These are phyloP conservation scores for Hycleus cichorii DNA, from an alignment of 1,140 invertebrate species.

Conservation along the genomic window DNA sequence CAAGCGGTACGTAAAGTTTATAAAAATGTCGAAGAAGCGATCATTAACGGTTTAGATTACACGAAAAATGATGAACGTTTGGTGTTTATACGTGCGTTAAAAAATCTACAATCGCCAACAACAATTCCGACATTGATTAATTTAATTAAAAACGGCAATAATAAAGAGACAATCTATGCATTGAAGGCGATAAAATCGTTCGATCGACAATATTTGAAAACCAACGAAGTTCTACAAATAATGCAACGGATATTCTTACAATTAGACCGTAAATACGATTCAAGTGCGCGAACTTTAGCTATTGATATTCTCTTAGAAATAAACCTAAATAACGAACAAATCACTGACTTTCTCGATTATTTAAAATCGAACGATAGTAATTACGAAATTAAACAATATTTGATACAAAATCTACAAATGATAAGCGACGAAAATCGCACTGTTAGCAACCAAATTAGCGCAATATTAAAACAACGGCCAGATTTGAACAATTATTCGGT, in stretches of 20 bases:
- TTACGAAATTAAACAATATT: slow-evolving; percentile 61
- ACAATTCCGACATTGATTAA: slow-evolving; percentile 53
- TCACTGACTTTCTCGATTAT: slow-evolving; percentile 50
- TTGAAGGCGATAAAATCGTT: slow-evolving; percentile 58
- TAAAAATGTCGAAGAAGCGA: slow-evolving; percentile 41
- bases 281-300: slow-evolving; percentile 62
- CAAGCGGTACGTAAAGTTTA: slow-evolving; percentile 11
- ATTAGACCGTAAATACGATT: slow-evolving; percentile 54
- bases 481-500: slow-evolving; percentile 60
- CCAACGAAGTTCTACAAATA: too few relatives aligned
- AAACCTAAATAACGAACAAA: slow-evolving; percentile 45
- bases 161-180: slow-evolving; percentile 51
- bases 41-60: slow-evolving; percentile 46
- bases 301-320: slow-evolving; percentile 62
- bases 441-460: slow-evolving; percentile 42
- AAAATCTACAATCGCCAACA: slow-evolving; percentile 53
- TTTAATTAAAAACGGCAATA: slow-evolving; percentile 41
- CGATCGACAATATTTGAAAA: slow-evolving; percentile 24
- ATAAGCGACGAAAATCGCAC: slow-evolving; percentile 45
- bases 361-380: slow-evolving; percentile 47
- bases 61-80: slow-evolving; percentile 51
- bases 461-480: slow-evolving; percentile 40
- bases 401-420: slow-evolving; percentile 57
- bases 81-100: slow-evolving; percentile 57
- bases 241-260: slow-evolving; percentile 55